phyloP scores from a whole-genome alignment of 2,797 vertebrate species.

The Craterocephalus amniculus region DNA sequence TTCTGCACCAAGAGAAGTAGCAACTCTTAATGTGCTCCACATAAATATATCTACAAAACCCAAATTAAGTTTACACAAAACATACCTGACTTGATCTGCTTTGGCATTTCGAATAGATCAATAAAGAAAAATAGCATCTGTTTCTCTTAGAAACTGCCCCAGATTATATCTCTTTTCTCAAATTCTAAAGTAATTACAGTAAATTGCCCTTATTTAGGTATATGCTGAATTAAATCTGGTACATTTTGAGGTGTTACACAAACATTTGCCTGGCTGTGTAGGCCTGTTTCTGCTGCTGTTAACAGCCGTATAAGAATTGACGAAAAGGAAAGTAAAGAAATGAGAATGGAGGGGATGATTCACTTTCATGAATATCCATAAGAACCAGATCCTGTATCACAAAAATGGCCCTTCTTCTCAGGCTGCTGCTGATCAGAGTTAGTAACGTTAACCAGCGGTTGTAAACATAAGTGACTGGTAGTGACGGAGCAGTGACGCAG shows the following conservation, averaged over 20 bases:
- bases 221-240: conserved; percentile 2
- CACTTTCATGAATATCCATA: conserved; percentile 49
- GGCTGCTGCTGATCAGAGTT: conserved; percentile 16
- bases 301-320: conserved; percentile 20
- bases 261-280: conserved; percentile 27
- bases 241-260: not conserved
- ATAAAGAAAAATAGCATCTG: too few relatives aligned
- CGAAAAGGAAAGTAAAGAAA: conserved; percentile 51
- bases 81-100: not conserved
- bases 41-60: too few relatives aligned
- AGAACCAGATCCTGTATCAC: not conserved
- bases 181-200: not conserved
- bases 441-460: conserved; percentile 13
- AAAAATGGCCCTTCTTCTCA: conserved; percentile 28
- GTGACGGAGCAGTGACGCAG: conserved; percentile 27
- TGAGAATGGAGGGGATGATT: conserved; percentile 61
- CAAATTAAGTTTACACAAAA: too few relatives aligned
- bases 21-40: too few relatives aligned
- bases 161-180: not conserved
- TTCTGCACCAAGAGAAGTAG: too few relatives aligned
- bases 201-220: not conserved
- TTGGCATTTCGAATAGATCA: too few relatives aligned
- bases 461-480: conserved; percentile 54
- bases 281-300: conserved; percentile 28
- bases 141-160: too few relatives aligned